Evolutionary conservation across 2,888 invertebrate species (phyloP).

Genomic region (Drosophila meridiana): DNA sequence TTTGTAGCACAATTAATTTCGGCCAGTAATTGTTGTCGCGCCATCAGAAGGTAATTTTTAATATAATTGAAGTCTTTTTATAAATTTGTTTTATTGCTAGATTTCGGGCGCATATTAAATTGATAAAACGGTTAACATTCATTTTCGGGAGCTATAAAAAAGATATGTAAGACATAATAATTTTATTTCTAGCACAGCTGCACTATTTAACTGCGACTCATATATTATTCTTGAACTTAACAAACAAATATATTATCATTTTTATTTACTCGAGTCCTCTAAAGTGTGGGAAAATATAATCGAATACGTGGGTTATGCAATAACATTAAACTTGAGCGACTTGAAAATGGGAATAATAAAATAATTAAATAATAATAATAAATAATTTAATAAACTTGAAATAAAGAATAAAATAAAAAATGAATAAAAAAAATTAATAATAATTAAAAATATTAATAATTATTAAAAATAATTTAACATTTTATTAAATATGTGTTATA

Average conservation of each 20-base stretch:
- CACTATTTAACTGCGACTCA: background rate
- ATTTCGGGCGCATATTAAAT: background rate
- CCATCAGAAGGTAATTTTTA: background rate
- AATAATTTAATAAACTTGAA: too few relatives aligned
- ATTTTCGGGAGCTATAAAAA: background rate
- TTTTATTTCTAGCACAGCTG: background rate
- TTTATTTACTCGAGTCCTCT: background rate
- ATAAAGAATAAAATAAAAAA: too few relatives aligned
- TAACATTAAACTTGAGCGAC: background rate
- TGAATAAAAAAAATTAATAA: too few relatives aligned
- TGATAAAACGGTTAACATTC: constrained; percentile 7
- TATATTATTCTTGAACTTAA: background rate
- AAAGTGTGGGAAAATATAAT: constrained; percentile 3
- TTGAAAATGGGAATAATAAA: background rate
- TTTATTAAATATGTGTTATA: too few relatives aligned
- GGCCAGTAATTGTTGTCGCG: background rate
- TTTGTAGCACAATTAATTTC: constrained; percentile 4
- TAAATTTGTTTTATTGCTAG: constrained; percentile 2
- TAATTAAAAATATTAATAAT: too few relatives aligned
- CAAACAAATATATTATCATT: constrained; percentile 3
- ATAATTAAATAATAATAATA: too few relatives aligned
- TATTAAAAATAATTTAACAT: too few relatives aligned
- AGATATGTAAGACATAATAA: background rate
- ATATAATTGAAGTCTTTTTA: background rate
- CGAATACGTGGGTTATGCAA: background rate